phyloP scores from a whole-genome alignment of 2,797 vertebrate genomes.

The Melanogrammus aeglefinus region DNA sequence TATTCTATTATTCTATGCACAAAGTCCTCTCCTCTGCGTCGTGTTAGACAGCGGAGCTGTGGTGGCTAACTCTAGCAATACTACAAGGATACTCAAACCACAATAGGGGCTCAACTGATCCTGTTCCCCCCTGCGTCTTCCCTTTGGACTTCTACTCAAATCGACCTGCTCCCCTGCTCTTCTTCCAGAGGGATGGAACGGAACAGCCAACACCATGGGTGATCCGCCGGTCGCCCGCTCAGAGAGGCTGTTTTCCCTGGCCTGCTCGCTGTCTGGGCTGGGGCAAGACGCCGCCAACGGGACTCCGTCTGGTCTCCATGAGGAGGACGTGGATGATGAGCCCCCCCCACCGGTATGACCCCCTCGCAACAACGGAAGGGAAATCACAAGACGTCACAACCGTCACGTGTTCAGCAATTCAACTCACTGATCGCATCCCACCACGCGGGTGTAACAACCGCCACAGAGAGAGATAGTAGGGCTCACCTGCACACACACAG shows the following conservation, averaged over 20 bases:
- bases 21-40: neutral
- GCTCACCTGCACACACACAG: neutral
- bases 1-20: neutral
- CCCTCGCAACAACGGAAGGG: neutral
- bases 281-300: conserved; percentile 59
- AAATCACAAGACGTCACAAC: neutral
- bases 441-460: too few relatives aligned
- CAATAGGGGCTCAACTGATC: too few relatives aligned
- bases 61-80: neutral
- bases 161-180: neutral
- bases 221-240: conserved; percentile 62
- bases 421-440: neutral
- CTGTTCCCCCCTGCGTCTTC: neutral
- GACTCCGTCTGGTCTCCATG: conserved; percentile 44
- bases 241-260: conserved; percentile 77
- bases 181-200: conserved; percentile 76
- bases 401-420: neutral
- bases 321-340: conserved; percentile 44
- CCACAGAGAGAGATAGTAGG: neutral
- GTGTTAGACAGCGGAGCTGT: neutral
- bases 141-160: neutral
- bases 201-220: conserved; percentile 68
- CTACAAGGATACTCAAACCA: neutral
- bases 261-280: conserved; percentile 59
- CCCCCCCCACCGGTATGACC: conserved; percentile 50